phyloP scores from a whole-genome alignment of 2,797 vertebrate species.

The Onychomys torridus region DNA sequence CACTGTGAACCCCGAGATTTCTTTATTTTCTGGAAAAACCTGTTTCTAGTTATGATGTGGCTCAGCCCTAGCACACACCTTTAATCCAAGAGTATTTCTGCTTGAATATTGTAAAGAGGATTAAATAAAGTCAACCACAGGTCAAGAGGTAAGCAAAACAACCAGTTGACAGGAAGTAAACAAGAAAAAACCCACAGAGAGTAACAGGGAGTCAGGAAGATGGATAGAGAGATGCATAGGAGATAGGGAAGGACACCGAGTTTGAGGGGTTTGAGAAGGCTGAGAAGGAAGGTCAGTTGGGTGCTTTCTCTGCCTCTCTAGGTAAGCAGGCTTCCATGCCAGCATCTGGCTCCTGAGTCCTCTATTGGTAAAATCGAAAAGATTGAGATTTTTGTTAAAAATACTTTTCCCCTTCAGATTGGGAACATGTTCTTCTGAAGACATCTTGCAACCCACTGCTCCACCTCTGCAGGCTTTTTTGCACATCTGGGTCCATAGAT shows the following conservation, averaged over 20 bases:
- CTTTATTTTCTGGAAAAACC: neutral
- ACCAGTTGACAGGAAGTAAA: neutral
- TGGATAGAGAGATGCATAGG: neutral
- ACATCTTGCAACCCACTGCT: slow-evolving; percentile 88
- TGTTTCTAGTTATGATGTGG: neutral
- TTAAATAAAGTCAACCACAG: neutral
- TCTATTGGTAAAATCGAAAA: neutral
- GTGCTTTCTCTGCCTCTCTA: neutral
- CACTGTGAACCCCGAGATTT: neutral
- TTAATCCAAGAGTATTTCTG: neutral
- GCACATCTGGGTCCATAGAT: slow-evolving; percentile 85
- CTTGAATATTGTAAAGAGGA: neutral
- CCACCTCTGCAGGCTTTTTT: slow-evolving; percentile 76
- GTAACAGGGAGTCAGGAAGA: neutral
- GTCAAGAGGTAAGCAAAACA: neutral
- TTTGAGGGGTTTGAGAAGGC: neutral
- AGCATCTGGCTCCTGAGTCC: neutral
- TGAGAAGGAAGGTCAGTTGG: neutral
- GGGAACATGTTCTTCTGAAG: slow-evolving; percentile 89
- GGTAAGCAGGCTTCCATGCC: neutral
- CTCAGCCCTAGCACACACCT: neutral
- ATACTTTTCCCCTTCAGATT: slow-evolving; percentile 88
- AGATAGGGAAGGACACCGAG: neutral
- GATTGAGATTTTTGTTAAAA: neutral
- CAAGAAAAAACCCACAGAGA: neutral